phyloP scores from a whole-genome alignment of 2,113 vertebrate genomes.

The Passerina amoena region DNA sequence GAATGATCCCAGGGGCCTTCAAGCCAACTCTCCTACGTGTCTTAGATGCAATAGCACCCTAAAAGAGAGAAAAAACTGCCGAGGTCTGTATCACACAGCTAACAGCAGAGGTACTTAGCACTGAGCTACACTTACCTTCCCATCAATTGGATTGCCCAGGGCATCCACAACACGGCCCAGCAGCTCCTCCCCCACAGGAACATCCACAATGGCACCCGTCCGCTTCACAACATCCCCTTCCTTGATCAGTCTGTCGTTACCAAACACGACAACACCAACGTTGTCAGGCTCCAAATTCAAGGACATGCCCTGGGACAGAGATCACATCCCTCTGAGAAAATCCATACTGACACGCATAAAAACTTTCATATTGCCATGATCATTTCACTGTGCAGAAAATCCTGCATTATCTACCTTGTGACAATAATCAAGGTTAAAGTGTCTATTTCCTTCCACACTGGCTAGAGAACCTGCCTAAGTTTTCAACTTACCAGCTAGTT shows the following conservation, averaged over 20 bases:
- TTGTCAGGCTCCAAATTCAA: conserved; percentile 99
- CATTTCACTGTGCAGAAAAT: background rate
- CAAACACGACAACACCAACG: conserved; percentile 98
- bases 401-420: background rate
- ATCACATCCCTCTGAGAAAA: background rate
- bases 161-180: conserved; percentile 96
- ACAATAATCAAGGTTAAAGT: rapidly evolving
- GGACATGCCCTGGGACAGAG: conserved; percentile 89
- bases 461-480: background rate
- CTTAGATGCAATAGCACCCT: conserved; percentile 86
- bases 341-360: rapidly evolving
- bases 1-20: conserved; percentile 98
- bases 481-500: background rate
- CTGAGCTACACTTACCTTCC: conserved; percentile 80
- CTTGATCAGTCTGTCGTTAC: conserved; percentile 97
- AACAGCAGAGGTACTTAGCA: rapidly evolving
- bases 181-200: conserved; percentile 92
- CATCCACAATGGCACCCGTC: conserved; percentile 97
- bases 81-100: rapidly evolving
- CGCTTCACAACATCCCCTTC: conserved; percentile 98
- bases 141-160: conserved; percentile 94
- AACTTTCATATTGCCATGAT: rapidly evolving
- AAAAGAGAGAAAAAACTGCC: background rate
- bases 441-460: rapidly evolving
- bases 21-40: conserved; percentile 92